phyloP scores from a whole-genome alignment of 2,797 vertebrate species.

The Mus caroli region DNA sequence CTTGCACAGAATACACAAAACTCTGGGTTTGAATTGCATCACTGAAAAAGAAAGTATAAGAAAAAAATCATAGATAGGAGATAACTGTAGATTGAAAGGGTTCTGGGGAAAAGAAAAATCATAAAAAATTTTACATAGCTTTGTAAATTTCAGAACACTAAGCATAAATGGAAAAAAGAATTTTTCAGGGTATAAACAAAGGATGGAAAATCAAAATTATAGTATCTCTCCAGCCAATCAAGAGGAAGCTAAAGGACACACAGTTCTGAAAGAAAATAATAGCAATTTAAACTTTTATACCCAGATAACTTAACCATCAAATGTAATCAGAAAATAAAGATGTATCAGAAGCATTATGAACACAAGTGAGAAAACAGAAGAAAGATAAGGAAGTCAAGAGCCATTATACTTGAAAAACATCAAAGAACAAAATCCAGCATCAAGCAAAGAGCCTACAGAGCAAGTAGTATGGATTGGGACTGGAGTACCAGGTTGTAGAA shows the following conservation, averaged over 20 bases:
- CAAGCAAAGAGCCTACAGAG: neutral
- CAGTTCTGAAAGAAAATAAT: neutral
- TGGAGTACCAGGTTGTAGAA: neutral
- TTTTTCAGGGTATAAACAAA: neutral
- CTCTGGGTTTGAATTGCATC: neutral
- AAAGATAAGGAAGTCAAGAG: neutral
- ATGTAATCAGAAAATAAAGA: neutral
- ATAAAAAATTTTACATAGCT: neutral
- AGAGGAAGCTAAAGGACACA: neutral
- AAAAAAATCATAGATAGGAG: neutral
- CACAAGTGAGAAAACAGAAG: neutral
- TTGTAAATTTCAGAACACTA: slow-evolving; percentile 33
- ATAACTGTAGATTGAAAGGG: neutral
- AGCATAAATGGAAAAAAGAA: neutral
- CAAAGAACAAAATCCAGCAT: neutral
- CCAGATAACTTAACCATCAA: neutral
- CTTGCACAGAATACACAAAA: neutral
- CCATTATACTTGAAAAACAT: neutral
- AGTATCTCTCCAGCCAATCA: neutral
- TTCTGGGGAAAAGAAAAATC: neutral
- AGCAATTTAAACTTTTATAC: slow-evolving; percentile 44
- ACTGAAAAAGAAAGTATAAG: neutral
- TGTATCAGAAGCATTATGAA: slow-evolving; percentile 1
- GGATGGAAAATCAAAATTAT: neutral
- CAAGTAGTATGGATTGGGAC: neutral